phyloP scores from a whole-genome alignment of 2,797 vertebrate genomes.

The Liparis tanakae region DNA sequence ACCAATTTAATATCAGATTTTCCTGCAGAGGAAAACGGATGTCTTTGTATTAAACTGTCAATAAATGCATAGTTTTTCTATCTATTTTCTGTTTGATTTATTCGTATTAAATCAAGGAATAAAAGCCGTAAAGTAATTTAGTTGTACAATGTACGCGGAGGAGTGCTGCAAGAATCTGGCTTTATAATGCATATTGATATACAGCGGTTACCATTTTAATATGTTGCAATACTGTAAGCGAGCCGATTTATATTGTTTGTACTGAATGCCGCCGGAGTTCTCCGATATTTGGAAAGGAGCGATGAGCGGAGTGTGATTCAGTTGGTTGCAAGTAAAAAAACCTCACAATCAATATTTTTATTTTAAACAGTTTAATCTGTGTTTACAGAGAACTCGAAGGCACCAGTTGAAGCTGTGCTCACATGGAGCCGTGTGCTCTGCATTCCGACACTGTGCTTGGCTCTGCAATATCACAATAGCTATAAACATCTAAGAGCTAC shows the following conservation, averaged over 20 bases:
- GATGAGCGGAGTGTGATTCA: no score
- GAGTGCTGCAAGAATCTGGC: not conserved
- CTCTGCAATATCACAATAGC: conserved; percentile 1
- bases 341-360: not conserved
- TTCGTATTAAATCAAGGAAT: not conserved
- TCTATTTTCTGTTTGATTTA: not conserved
- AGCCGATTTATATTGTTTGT: no score
- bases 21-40: conserved; percentile 18
- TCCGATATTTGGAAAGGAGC: not conserved
- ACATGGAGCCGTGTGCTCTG: not conserved
- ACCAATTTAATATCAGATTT: conserved; percentile 52
- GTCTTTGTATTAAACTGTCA: conserved; percentile 76
- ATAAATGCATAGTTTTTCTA: conserved; percentile 83
- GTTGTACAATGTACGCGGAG: not conserved
- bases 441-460: not conserved
- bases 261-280: not conserved
- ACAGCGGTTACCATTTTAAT: not conserved
- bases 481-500: not conserved
- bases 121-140: not conserved
- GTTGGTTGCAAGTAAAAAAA: no score
- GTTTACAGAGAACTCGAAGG: conserved; percentile 27
- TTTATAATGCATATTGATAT: not conserved
- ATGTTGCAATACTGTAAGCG: not conserved
- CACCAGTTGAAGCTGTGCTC: conserved; percentile 7
- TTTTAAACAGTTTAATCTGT: not conserved